Conservation (phyloP, 1,140 invertebrate genomes). For the Camponotus floridanus region DNA sequence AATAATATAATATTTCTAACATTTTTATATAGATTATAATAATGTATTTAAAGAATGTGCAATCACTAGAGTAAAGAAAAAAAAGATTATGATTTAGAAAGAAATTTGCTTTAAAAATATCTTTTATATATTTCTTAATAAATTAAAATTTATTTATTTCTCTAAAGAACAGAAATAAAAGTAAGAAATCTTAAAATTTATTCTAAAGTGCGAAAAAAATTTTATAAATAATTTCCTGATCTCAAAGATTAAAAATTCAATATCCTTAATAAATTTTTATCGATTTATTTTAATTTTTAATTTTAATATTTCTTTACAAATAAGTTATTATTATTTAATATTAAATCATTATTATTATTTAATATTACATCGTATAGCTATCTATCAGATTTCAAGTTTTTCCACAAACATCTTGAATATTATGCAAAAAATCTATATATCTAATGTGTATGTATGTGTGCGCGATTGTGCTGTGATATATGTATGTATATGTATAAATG, state of each 20-base stretch:
- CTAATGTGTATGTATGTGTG: constrained; percentile 24
- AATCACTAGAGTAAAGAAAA: not conserved
- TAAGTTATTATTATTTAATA: not conserved
- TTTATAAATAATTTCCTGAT: not conserved
- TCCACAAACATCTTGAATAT: constrained; percentile 35
- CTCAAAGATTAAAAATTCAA: not conserved
- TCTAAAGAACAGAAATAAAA: constrained; percentile 7
- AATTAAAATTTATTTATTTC: constrained; percentile 41
- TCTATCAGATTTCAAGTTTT: constrained; percentile 3
- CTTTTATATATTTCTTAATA: constrained; percentile 30
- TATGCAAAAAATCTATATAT: not conserved
- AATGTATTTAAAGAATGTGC: constrained; percentile 1
- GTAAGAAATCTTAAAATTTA: no score
- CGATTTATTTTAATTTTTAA: not conserved
- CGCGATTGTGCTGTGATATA: constrained; percentile 46
- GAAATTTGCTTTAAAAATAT: constrained; percentile 1
- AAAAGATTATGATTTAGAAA: not conserved
- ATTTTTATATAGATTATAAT: constrained; percentile 1
- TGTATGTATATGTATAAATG: constrained; percentile 26
- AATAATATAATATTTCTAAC: constrained; percentile 3
- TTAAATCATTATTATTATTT: not conserved
- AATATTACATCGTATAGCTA: constrained; percentile 17
- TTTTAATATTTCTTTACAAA: not conserved
- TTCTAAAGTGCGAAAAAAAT: constrained; percentile 24
- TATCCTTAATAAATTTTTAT: not conserved